phyloP scores from a whole-genome alignment of 2,113 vertebrate species.

The Ciconia maguari region DNA sequence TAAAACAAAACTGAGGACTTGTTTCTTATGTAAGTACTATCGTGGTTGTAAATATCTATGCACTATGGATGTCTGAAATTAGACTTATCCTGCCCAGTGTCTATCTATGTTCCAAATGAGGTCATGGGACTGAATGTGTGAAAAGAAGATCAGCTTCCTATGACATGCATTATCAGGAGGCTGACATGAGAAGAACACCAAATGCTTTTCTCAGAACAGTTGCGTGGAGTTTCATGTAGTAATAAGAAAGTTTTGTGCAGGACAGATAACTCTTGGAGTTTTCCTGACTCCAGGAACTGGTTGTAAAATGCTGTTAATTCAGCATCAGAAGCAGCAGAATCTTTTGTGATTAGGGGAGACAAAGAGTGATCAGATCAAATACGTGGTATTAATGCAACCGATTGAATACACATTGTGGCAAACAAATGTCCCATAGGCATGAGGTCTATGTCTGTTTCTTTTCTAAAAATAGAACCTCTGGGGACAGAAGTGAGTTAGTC shows the following conservation, averaged over 20 bases:
- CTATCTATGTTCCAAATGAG: not conserved
- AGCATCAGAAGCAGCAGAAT: not conserved
- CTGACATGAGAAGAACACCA: not conserved
- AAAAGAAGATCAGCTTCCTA: not conserved
- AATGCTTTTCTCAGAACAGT: not conserved
- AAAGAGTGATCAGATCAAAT: not conserved
- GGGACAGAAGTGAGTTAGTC: not conserved
- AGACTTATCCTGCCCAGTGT: not conserved
- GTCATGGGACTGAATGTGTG: not conserved
- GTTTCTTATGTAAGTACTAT: not conserved
- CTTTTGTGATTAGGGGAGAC: not conserved
- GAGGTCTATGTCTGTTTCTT: not conserved
- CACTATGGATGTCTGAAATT: not conserved
- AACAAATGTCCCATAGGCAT: not conserved
- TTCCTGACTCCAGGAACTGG: not conserved
- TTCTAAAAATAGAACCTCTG: not conserved
- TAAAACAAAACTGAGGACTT: not conserved
- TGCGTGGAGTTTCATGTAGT: not conserved
- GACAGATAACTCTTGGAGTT: too few relatives aligned
- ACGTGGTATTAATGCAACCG: rapidly evolving
- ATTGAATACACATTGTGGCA: not conserved
- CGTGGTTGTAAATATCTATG: not conserved
- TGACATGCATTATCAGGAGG: not conserved
- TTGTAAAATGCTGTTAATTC: not conserved
- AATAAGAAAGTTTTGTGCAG: not conserved